Conservation (phyloP, 2,113 vertebrate genomes). For the Pedetes capensis region DNA sequence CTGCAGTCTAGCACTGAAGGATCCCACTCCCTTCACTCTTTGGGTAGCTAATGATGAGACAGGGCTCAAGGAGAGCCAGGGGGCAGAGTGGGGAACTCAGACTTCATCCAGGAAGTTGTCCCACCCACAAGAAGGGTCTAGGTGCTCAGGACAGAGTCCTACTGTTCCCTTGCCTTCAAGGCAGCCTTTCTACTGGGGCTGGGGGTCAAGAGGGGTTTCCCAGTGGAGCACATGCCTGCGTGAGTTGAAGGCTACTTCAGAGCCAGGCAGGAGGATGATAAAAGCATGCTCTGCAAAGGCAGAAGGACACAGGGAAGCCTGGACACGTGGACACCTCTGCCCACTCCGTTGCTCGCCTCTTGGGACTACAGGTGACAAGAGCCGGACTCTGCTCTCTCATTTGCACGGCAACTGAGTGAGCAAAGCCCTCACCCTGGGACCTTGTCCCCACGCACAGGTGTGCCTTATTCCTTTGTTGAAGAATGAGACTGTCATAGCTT, state of each 20-base stretch:
- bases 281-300: background rate
- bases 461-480: background rate
- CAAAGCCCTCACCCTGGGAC: rapidly evolving
- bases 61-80: background rate
- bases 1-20: background rate
- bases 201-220: too few species aligned
- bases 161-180: background rate
- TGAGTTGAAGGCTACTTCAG: background rate
- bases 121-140: background rate
- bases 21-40: background rate
- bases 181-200: background rate
- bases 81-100: background rate
- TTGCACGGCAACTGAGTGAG: background rate
- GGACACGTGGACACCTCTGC: rapidly evolving
- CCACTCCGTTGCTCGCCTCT: background rate
- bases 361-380: background rate
- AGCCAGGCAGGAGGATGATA: too few species aligned
- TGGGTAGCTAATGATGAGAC: background rate
- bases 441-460: rapidly evolving
- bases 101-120: background rate
- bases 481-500: too few species aligned
- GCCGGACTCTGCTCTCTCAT: background rate
- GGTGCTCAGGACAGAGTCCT: background rate
- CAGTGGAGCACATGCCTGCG: background rate
- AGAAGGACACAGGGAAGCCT: background rate